phyloP scores from a whole-genome alignment of 1,140 invertebrate genomes.

The Homalodisca vitripennis region DNA sequence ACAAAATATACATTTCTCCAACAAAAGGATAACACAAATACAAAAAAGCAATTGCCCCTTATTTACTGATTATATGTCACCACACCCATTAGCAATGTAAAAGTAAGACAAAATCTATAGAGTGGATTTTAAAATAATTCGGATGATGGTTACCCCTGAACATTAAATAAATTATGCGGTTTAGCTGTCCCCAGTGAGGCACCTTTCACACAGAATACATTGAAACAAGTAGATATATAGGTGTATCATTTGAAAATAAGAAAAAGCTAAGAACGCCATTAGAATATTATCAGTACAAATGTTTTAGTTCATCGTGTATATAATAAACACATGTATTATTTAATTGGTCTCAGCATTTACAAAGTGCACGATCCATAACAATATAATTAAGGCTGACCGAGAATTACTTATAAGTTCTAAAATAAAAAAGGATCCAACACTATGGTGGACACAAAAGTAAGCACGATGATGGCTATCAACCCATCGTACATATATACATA shows the following conservation, averaged over 20 bases:
- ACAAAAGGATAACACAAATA: constrained; percentile 5
- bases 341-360: constrained; percentile 22
- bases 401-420: background rate
- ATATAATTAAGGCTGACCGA: constrained; percentile 18
- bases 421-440: background rate
- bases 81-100: background rate
- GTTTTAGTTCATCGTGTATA: constrained; percentile 8
- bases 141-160: background rate
- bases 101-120: background rate
- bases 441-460: background rate
- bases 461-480: background rate
- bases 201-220: constrained; percentile 1
- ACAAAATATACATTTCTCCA: constrained; percentile 8
- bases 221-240: background rate
- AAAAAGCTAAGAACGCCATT: background rate
- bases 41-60: background rate
- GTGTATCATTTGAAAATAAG: background rate
- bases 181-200: background rate
- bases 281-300: constrained; percentile 20
- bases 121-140: background rate
- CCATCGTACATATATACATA: too few species aligned
- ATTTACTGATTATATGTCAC: background rate
- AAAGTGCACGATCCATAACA: constrained; percentile 23
- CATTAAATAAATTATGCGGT: background rate
- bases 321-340: constrained; percentile 22